phyloP scores from a whole-genome alignment of 2,113 vertebrate species.

The Caloenas nicobarica region DNA sequence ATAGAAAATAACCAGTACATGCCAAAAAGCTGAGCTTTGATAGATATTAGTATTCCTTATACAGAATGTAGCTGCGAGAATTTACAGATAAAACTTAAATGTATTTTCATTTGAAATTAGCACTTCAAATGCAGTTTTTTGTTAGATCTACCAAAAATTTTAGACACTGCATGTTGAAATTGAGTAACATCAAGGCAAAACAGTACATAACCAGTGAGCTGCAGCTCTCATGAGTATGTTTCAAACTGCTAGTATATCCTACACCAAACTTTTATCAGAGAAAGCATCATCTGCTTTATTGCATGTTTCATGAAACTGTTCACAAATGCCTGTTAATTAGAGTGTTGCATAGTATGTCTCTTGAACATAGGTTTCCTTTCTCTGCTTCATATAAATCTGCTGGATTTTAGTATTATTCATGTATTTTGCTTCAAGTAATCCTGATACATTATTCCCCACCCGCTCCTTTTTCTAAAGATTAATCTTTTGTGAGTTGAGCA shows the following conservation, averaged over 20 bases:
- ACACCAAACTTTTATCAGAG: slow-evolving; percentile 89
- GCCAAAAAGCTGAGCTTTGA: background rate
- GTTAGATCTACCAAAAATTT: background rate
- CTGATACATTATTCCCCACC: slow-evolving; percentile 79
- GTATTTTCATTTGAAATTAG: background rate
- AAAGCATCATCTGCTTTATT: slow-evolving; percentile 97
- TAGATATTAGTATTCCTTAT: background rate
- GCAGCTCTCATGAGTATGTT: background rate
- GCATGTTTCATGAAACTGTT: slow-evolving; percentile 99
- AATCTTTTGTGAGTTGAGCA: slow-evolving; percentile 91
- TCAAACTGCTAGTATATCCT: slow-evolving; percentile 83
- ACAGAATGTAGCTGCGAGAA: background rate
- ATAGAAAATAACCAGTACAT: background rate
- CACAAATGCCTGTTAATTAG: slow-evolving; percentile 99
- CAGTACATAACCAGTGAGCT: background rate
- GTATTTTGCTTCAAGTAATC: slow-evolving; percentile 96
- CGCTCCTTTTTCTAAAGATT: slow-evolving; percentile 86
- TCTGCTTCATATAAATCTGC: slow-evolving; percentile 95
- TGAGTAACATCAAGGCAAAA: background rate
- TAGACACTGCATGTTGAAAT: background rate
- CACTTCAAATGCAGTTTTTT: background rate
- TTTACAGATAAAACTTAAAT: background rate
- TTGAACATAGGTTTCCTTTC: slow-evolving; percentile 96
- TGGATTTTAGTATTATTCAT: slow-evolving; percentile 96
- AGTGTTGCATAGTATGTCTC: slow-evolving; percentile 99